phyloP scores from a whole-genome alignment of 2,888 invertebrate genomes.

The Boloria selene region DNA sequence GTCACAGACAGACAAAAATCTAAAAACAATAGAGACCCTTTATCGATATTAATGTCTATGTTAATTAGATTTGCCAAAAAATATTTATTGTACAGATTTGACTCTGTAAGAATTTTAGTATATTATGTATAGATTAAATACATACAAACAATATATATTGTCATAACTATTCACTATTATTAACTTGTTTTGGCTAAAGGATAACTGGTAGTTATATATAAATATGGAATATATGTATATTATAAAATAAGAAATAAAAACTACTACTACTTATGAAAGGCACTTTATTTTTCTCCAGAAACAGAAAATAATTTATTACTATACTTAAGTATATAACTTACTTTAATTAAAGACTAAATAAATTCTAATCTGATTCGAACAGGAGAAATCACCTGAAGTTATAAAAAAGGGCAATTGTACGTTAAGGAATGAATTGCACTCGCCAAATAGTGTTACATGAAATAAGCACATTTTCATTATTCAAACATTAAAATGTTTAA shows the following conservation, averaged over 20 bases:
- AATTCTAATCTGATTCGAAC: constrained; percentile 41
- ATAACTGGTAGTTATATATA: no score
- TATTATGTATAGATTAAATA: no score
- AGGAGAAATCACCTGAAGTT: constrained; percentile 35
- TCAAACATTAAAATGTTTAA: constrained; percentile 17
- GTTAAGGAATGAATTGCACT: constrained; percentile 43
- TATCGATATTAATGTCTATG: no score
- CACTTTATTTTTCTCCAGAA: constrained; percentile 59
- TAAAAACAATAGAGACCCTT: no score
- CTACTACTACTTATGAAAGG: constrained; percentile 52
- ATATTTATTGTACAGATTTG: no score
- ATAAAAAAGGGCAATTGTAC: constrained; percentile 39
- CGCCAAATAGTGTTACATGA: constrained; percentile 27
- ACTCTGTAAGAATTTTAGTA: no score
- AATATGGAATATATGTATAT: not conserved
- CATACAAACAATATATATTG: no score
- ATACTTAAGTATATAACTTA: constrained; percentile 50
- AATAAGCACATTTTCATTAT: constrained; percentile 14
- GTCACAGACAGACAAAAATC: no score
- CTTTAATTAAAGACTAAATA: constrained; percentile 43
- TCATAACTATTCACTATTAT: no score
- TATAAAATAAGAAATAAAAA: constrained; percentile 27
- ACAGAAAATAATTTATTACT: constrained; percentile 57
- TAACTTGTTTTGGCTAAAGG: no score
- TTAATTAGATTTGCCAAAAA: no score